These are phyloP conservation scores for Tethya wilhelma DNA, from an alignment of 37 sponge, comb jelly and placozoan species.

Conservation along the genomic window DNA sequence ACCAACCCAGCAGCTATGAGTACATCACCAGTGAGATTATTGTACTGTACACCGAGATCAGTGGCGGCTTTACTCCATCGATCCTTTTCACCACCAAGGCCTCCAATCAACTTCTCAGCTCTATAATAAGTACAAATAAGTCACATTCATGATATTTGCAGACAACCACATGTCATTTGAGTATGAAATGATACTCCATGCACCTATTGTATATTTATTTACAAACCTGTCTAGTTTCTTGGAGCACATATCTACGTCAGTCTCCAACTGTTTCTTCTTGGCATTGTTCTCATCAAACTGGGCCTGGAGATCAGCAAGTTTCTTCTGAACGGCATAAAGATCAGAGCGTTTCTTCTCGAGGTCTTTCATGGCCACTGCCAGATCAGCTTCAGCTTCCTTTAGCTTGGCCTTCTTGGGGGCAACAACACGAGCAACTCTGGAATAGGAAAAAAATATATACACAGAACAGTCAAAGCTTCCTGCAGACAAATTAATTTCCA, in stretches of 20 bases:
- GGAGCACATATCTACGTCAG: conserved; percentile 86
- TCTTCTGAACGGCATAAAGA: conserved; percentile 88
- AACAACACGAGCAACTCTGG: conserved; percentile 92
- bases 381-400: conserved; percentile 85
- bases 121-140: conserved; percentile 17
- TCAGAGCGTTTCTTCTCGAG: conserved; percentile 85
- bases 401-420: conserved; percentile 96
- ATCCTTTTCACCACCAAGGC: conserved; percentile 96
- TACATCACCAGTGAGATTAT: conserved; percentile 95
- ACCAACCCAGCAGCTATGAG: conserved; percentile 91
- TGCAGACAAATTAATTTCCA: background rate
- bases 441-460: background rate
- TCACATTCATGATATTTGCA: background rate
- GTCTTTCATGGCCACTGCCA: conserved; percentile 90
- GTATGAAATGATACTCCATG: background rate
- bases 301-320: conserved; percentile 84
- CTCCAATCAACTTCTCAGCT: conserved; percentile 98
- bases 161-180: background rate
- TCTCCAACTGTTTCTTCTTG: conserved; percentile 93
- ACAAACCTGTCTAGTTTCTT: conserved; percentile 84
- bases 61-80: conserved; percentile 90
- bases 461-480: background rate
- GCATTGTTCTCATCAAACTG: conserved; percentile 88
- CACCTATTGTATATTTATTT: background rate
- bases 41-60: conserved; percentile 70